Evolutionary conservation across 2,113 vertebrate species (phyloP).

Genomic region (Platichthys flesus): DNA sequence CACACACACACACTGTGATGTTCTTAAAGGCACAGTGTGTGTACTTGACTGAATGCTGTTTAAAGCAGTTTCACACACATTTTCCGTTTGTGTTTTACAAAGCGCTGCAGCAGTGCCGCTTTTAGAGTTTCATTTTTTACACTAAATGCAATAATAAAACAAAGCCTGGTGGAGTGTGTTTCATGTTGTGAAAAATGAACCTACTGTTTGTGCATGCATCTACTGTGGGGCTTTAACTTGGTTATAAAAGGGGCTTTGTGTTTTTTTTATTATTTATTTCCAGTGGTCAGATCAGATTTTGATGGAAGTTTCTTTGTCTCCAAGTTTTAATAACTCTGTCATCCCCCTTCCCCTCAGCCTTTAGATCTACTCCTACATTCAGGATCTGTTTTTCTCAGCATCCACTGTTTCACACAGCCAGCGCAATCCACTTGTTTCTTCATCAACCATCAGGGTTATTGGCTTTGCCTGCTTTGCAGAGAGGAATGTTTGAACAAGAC

Average conservation of each 20-base stretch:
- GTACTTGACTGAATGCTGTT: background rate
- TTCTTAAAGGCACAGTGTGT: slow-evolving; percentile 42
- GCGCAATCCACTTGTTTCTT: slow-evolving; percentile 38
- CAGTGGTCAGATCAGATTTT: background rate
- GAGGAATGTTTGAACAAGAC: slow-evolving; percentile 32
- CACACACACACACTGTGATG: slow-evolving; percentile 6
- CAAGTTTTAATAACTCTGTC: background rate
- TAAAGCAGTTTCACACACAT: slow-evolving; percentile 3
- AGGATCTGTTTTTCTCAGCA: background rate
- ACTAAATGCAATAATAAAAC: background rate
- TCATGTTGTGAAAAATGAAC: slow-evolving; percentile 17
- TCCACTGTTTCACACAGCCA: slow-evolving; percentile 10
- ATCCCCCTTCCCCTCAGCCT: background rate
- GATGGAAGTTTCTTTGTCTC: background rate
- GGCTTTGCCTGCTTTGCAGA: slow-evolving; percentile 43
- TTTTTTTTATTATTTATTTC: too few relatives aligned
- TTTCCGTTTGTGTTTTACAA: background rate
- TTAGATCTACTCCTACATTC: background rate
- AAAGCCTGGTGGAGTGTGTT: background rate
- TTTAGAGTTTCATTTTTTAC: slow-evolving; percentile 10
- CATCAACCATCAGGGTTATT: slow-evolving; percentile 38
- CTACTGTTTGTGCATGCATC: slow-evolving; percentile 1
- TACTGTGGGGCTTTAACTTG: too few relatives aligned
- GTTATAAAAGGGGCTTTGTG: too few relatives aligned
- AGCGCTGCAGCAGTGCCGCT: background rate